phyloP scores from a whole-genome alignment of 2,113 vertebrate genomes.

The Theristicus caerulescens region DNA sequence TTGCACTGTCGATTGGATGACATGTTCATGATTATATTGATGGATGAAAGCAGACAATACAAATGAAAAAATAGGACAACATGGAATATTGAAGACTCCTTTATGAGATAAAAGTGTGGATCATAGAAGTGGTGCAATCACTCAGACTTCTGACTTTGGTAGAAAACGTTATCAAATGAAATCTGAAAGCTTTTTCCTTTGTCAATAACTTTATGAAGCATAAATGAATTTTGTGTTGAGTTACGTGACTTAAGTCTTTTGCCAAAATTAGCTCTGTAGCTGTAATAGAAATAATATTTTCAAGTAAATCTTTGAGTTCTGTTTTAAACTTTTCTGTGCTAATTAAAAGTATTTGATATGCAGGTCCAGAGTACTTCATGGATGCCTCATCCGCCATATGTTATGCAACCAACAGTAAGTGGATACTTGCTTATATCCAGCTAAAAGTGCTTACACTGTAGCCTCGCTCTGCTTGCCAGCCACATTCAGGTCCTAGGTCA shows the following conservation, averaged over 20 bases:
- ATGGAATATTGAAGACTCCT: not conserved
- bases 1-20: not conserved
- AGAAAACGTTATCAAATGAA: not conserved
- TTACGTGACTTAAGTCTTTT: not conserved
- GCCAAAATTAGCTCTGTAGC: not conserved
- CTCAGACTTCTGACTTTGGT: not conserved
- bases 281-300: not conserved
- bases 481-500: not conserved
- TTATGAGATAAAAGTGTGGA: not conserved
- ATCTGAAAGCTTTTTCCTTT: not conserved
- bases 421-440: slow-evolving; percentile 65
- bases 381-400: slow-evolving; percentile 99
- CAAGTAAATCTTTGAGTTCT: not conserved
- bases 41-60: not conserved
- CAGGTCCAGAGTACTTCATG: slow-evolving; percentile 99
- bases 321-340: slow-evolving; percentile 67
- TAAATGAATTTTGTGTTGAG: not conserved
- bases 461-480: not conserved
- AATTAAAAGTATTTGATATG: slow-evolving; percentile 74
- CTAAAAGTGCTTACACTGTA: slow-evolving; percentile 18
- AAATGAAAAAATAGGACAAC: not conserved
- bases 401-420: slow-evolving; percentile 99
- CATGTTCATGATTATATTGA: not conserved
- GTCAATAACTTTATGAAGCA: not conserved
- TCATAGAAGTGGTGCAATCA: not conserved